Percentiles rank a stretch among this genome's conserved stretches.
These are phyloP conservation scores for Drosophila chauvacae DNA, from an alignment of 1,140 invertebrate genomes.

Conservation along the genomic window DNA sequence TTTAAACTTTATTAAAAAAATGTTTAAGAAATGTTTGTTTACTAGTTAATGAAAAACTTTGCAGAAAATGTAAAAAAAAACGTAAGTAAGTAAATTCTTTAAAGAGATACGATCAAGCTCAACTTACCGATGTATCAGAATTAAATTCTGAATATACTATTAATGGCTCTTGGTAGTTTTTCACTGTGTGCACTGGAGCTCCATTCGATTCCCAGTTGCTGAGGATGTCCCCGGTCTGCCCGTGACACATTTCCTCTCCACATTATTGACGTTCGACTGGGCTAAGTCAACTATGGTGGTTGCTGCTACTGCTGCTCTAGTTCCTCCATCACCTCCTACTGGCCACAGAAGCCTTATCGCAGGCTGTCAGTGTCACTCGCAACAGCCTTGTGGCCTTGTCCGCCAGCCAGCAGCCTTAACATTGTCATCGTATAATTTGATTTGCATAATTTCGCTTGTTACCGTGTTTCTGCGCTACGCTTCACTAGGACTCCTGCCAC, in stretches of 20 bases:
- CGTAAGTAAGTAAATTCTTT: no score
- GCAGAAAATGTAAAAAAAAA: no score
- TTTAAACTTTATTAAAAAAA: no score
- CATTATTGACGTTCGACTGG: constrained; percentile 69
- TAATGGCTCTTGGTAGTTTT: background rate
- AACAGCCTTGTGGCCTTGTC: constrained; percentile 56
- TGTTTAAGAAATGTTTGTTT: no score
- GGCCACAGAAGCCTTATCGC: constrained; percentile 31
- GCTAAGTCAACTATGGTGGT: constrained; percentile 53
- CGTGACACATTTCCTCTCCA: constrained; percentile 64
- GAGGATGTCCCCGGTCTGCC: constrained; percentile 29
- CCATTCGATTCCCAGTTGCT: constrained; percentile 33
- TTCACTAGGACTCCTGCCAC: constrained; percentile 27
- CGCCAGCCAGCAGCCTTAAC: constrained; percentile 62
- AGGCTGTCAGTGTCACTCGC: constrained; percentile 35
- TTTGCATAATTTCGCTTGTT: constrained; percentile 82
- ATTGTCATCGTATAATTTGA: constrained; percentile 82
- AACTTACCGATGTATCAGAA: no score
- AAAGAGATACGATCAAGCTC: no score
- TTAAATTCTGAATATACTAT: background rate
- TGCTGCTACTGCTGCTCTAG: constrained; percentile 6
- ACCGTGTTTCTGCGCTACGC: constrained; percentile 47
- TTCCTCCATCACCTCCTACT: background rate
- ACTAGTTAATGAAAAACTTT: no score
- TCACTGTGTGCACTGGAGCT: constrained; percentile 31